Percentiles rank a stretch among this genome's conserved stretches.
phyloP scores from a whole-genome alignment of 1,140 invertebrate genomes.

The Spodoptera frugiperda region DNA sequence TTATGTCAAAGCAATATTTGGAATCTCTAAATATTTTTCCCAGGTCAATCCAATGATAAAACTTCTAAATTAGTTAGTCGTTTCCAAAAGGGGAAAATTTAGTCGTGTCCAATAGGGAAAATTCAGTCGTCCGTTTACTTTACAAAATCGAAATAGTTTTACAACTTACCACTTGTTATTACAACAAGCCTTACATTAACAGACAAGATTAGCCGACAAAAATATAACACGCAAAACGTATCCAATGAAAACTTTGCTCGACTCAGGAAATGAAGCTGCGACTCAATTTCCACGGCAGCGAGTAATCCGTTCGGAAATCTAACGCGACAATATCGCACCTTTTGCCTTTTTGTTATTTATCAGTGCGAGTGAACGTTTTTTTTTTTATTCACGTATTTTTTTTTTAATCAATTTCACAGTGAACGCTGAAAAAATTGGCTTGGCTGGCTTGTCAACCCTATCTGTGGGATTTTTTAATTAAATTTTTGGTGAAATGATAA shows the following conservation, averaged over 20 bases:
- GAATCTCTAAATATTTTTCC: too few relatives aligned
- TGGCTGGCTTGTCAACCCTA: not conserved
- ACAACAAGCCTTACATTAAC: not conserved
- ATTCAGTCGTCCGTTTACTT: too few relatives aligned
- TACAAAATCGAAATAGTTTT: too few relatives aligned
- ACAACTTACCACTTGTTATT: too few relatives aligned
- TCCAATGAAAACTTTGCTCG: slow-evolving; percentile 47
- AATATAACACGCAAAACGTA: not conserved
- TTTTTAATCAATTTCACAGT: not conserved
- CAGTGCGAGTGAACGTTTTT: not conserved
- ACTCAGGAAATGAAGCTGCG: slow-evolving; percentile 63
- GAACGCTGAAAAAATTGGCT: not conserved
- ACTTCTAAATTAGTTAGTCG: too few relatives aligned
- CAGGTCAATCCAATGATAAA: too few relatives aligned
- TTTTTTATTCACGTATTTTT: not conserved
- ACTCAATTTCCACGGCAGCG: slow-evolving; percentile 60
- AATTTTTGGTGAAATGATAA: not conserved
- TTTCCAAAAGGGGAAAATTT: too few relatives aligned
- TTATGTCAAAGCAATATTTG: too few relatives aligned
- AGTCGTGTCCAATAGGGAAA: too few relatives aligned
- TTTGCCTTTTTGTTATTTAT: slow-evolving; percentile 33
- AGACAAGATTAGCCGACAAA: slow-evolving; percentile 26
- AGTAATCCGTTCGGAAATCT: slow-evolving; percentile 62
- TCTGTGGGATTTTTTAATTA: not conserved
- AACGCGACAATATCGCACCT: slow-evolving; percentile 50